phyloP scores from a whole-genome alignment of 2,888 invertebrate species.

The Stenchaetothrips biformis region DNA sequence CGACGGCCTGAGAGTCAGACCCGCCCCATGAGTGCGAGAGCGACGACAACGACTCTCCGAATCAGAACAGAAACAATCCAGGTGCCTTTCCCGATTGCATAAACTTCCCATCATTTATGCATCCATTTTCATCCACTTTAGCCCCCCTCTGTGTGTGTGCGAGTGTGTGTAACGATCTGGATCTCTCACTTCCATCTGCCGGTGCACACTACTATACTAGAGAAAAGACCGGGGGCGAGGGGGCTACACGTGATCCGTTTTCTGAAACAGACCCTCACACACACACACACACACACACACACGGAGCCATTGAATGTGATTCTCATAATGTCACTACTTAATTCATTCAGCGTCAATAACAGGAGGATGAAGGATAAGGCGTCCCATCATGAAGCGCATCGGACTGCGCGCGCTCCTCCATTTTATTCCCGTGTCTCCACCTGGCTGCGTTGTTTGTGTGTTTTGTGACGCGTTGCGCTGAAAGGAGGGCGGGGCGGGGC shows the following conservation, averaged over 20 bases:
- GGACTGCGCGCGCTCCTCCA: not conserved
- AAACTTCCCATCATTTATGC: too few relatives aligned
- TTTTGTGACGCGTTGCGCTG: too few relatives aligned
- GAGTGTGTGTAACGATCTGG: too few relatives aligned
- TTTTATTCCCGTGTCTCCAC: not conserved
- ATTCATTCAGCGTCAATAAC: slow-evolving; percentile 9
- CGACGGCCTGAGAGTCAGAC: too few relatives aligned
- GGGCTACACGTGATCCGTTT: not conserved
- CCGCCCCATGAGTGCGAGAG: not conserved
- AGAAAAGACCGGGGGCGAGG: not conserved
- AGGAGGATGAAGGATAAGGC: not conserved
- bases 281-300: not conserved
- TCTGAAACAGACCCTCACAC: not conserved
- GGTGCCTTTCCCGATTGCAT: too few relatives aligned
- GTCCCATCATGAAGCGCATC: not conserved
- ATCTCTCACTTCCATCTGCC: not conserved
- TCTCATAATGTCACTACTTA: slow-evolving; percentile 5
- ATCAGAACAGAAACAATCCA: too few relatives aligned
- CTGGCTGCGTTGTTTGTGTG: too few relatives aligned
- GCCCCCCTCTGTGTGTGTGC: too few relatives aligned
- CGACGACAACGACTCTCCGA: not conserved
- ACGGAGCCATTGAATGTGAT: not conserved
- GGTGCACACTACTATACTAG: not conserved
- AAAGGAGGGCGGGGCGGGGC: too few relatives aligned
- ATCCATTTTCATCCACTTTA: too few relatives aligned